These are phyloP conservation scores for Crotalus horridus DNA, from an alignment of 2,113 vertebrate species.

Conservation along the genomic window DNA sequence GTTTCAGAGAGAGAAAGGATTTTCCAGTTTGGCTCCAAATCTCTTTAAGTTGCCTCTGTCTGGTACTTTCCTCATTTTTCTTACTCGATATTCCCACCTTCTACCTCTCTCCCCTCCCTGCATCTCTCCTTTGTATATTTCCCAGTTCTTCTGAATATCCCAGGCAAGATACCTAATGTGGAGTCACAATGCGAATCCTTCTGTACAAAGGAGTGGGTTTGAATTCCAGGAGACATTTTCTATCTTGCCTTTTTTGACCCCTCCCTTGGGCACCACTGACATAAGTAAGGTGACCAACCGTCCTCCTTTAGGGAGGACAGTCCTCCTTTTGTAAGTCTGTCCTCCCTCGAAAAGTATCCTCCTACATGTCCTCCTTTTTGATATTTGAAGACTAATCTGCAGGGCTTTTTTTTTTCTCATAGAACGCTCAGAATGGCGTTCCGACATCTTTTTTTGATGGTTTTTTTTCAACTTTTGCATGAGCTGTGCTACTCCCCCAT, in stretches of 20 bases:
- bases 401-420: too few relatives aligned
- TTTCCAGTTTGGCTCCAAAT: background rate
- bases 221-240: background rate
- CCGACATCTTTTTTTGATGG: too few relatives aligned
- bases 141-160: background rate
- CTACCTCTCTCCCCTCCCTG: background rate
- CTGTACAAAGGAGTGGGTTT: background rate
- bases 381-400: too few relatives aligned
- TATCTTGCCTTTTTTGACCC: background rate
- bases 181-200: background rate
- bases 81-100: background rate
- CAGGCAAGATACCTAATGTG: background rate
- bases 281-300: background rate
- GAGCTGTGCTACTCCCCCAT: too few relatives aligned
- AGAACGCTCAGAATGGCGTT: too few relatives aligned
- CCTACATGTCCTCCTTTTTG: too few relatives aligned
- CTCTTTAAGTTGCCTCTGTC: background rate
- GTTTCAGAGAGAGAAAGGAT: background rate
- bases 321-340: too few relatives aligned
- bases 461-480: too few relatives aligned
- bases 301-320: too few relatives aligned
- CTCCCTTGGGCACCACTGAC: background rate
- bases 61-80: background rate
- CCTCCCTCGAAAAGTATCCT: too few relatives aligned
- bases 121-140: background rate